These are phyloP conservation scores for Stichodactyla mertensii DNA, from an alignment of 64 coral and sea anemone genomes.

Conservation along the genomic window DNA sequence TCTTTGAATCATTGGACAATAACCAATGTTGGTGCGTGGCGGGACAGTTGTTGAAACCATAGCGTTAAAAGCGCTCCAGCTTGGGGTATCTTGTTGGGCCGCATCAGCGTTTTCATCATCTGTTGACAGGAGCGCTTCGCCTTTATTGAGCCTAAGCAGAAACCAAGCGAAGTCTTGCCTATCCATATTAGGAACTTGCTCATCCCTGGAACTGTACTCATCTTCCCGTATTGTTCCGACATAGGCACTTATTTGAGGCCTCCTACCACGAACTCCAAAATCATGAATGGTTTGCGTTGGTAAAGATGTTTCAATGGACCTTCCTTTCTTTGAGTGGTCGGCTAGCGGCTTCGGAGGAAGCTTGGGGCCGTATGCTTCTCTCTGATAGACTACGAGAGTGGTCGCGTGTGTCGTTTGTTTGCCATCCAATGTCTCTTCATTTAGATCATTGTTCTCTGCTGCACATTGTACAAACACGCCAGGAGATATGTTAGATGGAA, in stretches of 20 bases:
- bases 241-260: not conserved
- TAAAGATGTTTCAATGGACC: slow-evolving; percentile 5
- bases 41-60: no score
- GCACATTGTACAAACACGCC: slow-evolving; percentile 28
- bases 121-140: no score
- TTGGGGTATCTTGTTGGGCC: no score
- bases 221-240: not conserved
- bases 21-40: no score
- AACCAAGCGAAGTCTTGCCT: no score
- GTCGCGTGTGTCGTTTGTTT: not conserved
- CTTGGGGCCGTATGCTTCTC: slow-evolving; percentile 18
- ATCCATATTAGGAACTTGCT: no score
- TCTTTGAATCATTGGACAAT: not conserved
- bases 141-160: no score
- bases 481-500: not conserved
- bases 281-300: not conserved
- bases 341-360: not conserved
- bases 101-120: no score
- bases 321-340: not conserved
- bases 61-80: no score
- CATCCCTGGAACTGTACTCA: no score
- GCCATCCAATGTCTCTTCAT: no score
- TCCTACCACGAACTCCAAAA: not conserved
- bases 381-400: slow-evolving; percentile 21
- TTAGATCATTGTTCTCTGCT: slow-evolving; percentile 16